A percentile compares a stretch with the other conserved stretches of the same genome.
Conservation (phyloP, 1,140 invertebrate species). For the Saccostrea glomerata region DNA sequence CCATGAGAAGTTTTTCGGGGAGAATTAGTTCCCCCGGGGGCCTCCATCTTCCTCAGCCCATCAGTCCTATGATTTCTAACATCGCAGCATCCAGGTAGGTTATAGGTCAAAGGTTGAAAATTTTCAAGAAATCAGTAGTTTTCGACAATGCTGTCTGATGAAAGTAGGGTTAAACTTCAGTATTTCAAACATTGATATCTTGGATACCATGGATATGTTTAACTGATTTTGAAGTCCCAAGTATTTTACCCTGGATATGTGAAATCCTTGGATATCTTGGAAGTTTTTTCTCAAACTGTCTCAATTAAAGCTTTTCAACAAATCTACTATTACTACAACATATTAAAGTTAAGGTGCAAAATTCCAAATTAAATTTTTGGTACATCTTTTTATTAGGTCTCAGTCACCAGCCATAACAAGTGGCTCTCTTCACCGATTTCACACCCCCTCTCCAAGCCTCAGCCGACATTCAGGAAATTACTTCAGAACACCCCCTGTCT, state of each 20-base stretch:
- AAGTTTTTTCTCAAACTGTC: too few species aligned
- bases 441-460: constrained; percentile 68
- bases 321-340: too few species aligned
- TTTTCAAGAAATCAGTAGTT: too few species aligned
- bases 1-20: constrained; percentile 69
- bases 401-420: constrained; percentile 73
- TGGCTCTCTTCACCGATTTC: constrained; percentile 67
- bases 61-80: constrained; percentile 54
- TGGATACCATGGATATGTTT: too few species aligned
- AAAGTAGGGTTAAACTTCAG: too few species aligned
- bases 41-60: constrained; percentile 49
- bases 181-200: too few species aligned
- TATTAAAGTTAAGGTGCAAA: too few species aligned
- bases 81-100: constrained; percentile 60
- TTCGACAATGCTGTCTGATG: too few species aligned
- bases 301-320: neutral
- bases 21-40: constrained; percentile 69
- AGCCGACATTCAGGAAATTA: constrained; percentile 64
- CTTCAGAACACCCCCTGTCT: constrained; percentile 64
- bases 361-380: neutral
- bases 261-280: too few species aligned
- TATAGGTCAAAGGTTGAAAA: neutral
- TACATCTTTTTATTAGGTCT: constrained; percentile 67
- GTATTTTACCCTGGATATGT: too few species aligned
- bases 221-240: too few species aligned